A percentile compares a stretch with the other conserved stretches of the same genome.
phyloP scores from a whole-genome alignment of 1,140 invertebrate species.

The Leptoteleia sp. region DNA sequence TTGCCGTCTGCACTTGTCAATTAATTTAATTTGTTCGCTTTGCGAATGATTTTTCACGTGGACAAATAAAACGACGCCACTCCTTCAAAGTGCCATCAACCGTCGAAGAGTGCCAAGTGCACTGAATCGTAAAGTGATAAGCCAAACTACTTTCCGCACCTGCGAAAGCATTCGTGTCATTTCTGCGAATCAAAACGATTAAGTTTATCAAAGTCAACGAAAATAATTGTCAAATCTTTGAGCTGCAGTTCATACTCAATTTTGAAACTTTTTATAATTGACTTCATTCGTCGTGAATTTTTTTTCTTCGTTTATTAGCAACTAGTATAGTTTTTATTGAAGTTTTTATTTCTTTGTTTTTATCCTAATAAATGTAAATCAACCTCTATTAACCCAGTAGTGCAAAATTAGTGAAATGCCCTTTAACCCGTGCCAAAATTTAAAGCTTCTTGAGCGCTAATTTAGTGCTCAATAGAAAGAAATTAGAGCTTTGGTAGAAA shows the following conservation, averaged over 20 bases:
- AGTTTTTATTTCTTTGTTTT: too few relatives aligned
- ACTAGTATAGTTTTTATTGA: too few relatives aligned
- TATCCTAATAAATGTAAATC: too few relatives aligned
- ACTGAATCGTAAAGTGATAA: slow-evolving; percentile 64
- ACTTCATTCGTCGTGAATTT: too few relatives aligned
- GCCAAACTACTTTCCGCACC: slow-evolving; percentile 53
- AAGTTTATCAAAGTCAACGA: slow-evolving; percentile 26
- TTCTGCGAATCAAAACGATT: slow-evolving; percentile 31
- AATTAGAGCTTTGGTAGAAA: too few relatives aligned
- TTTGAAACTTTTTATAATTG: too few relatives aligned
- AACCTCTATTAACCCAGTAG: too few relatives aligned
- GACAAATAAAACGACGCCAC: slow-evolving; percentile 50
- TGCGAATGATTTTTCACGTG: slow-evolving; percentile 53
- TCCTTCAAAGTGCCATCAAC: slow-evolving; percentile 54
- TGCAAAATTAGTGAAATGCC: too few relatives aligned
- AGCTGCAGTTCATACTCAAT: background rate
- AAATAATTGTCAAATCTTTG: slow-evolving; percentile 32
- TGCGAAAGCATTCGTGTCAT: slow-evolving; percentile 20
- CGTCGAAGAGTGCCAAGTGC: slow-evolving; percentile 50
- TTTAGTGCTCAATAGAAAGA: too few relatives aligned
- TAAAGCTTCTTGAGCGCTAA: too few relatives aligned
- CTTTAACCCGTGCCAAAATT: too few relatives aligned
- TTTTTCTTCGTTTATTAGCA: too few relatives aligned
- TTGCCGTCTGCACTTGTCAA: slow-evolving; percentile 23
- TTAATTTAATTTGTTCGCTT: slow-evolving; percentile 55